Percentiles rank a stretch among this genome's conserved stretches.
These are phyloP conservation scores for Bimastos eiseni DNA, from an alignment of 2,888 invertebrate species.

Conservation along the genomic window DNA sequence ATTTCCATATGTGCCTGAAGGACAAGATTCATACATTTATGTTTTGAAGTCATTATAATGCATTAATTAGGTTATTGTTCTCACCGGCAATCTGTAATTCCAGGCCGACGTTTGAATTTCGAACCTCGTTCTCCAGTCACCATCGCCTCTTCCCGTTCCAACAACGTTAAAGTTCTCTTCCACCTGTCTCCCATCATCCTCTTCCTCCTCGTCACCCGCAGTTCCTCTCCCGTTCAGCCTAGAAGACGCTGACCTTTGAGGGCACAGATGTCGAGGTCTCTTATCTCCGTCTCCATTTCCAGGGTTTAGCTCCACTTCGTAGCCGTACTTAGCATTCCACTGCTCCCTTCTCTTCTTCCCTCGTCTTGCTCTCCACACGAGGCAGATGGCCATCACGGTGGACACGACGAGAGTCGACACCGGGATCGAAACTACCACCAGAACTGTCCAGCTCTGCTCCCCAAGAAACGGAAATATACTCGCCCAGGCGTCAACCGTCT, in stretches of 20 bases:
- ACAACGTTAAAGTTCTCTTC: conserved; percentile 75
- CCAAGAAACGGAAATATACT: neutral
- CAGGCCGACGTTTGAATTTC: neutral
- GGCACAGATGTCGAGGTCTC: conserved; percentile 86
- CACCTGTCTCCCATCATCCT: conserved; percentile 91
- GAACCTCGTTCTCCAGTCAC: neutral
- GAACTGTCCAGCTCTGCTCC: neutral
- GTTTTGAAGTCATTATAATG: no score
- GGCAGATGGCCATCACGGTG: neutral
- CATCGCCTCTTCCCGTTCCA: neutral
- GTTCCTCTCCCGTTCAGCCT: neutral
- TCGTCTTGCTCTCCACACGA: neutral
- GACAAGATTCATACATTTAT: no score
- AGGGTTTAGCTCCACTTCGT: neutral
- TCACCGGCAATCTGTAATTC: neutral
- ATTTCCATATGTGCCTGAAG: no score
- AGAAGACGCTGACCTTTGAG: conserved; percentile 76
- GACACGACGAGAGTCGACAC: conserved; percentile 2
- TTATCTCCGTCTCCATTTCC: conserved; percentile 74
- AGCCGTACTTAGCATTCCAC: neutral
- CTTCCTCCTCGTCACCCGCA: conserved; percentile 70
- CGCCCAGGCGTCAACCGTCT: neutral
- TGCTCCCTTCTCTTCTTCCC: neutral
- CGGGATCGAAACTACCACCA: neutral
- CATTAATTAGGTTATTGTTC: neutral